Evolutionary conservation across 2,113 vertebrate genomes (phyloP).

Genomic region (Rhadina sibilatrix): DNA sequence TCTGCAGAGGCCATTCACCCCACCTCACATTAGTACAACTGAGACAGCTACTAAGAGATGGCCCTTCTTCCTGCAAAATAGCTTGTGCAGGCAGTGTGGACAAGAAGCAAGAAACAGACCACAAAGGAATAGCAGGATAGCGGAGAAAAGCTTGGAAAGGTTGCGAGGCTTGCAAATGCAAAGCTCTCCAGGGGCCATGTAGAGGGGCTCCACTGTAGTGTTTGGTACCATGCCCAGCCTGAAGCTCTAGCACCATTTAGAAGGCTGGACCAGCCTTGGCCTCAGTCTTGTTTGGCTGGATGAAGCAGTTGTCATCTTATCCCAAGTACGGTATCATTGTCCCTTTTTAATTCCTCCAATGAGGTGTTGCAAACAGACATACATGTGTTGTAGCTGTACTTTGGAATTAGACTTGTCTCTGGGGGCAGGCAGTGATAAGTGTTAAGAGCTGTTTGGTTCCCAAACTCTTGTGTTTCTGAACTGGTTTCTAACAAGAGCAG

Average conservation of each 20-base stretch:
- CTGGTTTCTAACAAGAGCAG: neutral
- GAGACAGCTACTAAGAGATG: neutral
- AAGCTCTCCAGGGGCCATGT: neutral
- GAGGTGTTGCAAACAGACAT: conserved; percentile 39
- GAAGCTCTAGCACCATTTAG: conserved; percentile 11
- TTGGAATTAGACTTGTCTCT: neutral
- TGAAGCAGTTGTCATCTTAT: conserved; percentile 11
- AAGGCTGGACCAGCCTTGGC: conserved; percentile 16
- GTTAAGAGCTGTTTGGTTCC: neutral
- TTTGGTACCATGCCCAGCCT: conserved; percentile 45
- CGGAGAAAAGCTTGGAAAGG: conserved; percentile 26
- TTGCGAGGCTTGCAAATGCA: neutral
- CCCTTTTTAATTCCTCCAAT: conserved; percentile 20
- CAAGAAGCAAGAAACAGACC: neutral
- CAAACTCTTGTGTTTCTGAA: neutral
- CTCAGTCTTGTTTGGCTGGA: neutral
- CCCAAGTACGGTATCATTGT: neutral
- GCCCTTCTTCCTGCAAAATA: neutral
- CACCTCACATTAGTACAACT: neutral
- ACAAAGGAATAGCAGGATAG: neutral
- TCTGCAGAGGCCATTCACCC: neutral
- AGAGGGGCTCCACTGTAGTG: conserved; percentile 3
- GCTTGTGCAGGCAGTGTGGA: neutral
- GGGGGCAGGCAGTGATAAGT: neutral
- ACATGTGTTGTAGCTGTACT: neutral